Evolutionary conservation across 2,113 vertebrate genomes (phyloP).

Genomic region (Centropus unirufus): DNA sequence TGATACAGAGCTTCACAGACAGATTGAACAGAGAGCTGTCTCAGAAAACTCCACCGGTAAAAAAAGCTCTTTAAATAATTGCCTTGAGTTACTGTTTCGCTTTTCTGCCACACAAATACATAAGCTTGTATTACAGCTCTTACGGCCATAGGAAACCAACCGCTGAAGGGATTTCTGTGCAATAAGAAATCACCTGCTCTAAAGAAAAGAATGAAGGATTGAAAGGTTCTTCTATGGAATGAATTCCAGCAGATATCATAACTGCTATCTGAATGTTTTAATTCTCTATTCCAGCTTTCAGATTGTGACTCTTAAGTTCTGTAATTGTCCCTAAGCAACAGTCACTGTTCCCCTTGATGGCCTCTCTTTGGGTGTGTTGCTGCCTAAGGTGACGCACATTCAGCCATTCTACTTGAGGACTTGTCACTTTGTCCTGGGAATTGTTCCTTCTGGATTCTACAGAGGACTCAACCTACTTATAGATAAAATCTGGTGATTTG

Average conservation of each 20-base stretch:
- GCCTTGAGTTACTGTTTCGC: not conserved
- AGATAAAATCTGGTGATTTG: not conserved
- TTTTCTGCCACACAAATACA: not conserved
- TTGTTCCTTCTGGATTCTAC: not conserved
- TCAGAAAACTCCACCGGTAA: constrained; percentile 97
- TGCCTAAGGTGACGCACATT: not conserved
- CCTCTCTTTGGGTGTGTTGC: not conserved
- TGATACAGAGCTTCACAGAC: constrained; percentile 98
- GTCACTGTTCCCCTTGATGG: not conserved
- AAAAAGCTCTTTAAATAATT: not conserved
- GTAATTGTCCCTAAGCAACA: not conserved
- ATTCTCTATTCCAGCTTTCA: not conserved
- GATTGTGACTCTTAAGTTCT: not conserved
- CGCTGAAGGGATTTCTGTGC: not conserved
- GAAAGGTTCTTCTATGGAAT: not conserved
- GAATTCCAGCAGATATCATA: not conserved
- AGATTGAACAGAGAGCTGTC: constrained; percentile 95
- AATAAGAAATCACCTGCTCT: not conserved
- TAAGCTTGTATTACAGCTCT: not conserved
- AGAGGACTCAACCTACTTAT: not conserved
- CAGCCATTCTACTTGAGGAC: not conserved
- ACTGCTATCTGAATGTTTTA: not conserved
- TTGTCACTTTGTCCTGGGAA: not conserved
- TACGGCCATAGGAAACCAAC: not conserved
- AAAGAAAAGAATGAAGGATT: not conserved